Evolutionary conservation across 2,113 vertebrate genomes (phyloP).

Genomic region (Centrocercus urophasianus): DNA sequence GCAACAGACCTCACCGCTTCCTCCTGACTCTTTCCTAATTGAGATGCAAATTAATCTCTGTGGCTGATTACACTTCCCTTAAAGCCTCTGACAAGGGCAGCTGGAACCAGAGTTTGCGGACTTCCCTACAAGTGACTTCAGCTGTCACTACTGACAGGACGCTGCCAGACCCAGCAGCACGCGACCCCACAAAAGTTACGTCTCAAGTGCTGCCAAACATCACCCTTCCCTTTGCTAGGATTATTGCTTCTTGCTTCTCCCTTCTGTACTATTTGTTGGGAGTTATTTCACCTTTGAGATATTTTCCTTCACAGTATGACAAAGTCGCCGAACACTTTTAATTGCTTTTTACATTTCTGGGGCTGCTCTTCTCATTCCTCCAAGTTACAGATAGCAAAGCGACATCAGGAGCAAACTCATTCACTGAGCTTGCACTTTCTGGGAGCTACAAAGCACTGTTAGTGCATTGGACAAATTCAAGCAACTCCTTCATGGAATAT

Average conservation of each 20-base stretch:
- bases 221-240: neutral
- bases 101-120: constrained; percentile 90
- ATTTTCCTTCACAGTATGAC: neutral
- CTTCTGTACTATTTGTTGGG: neutral
- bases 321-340: neutral
- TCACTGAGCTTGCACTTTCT: fast-evolving
- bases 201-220: neutral
- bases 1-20: constrained; percentile 81
- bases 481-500: neutral
- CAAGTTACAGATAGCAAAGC: fast-evolving
- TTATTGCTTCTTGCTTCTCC: neutral
- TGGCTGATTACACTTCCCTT: constrained; percentile 94
- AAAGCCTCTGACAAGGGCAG: constrained; percentile 94
- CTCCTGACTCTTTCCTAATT: constrained; percentile 87
- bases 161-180: constrained; percentile 29
- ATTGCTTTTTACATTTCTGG: neutral
- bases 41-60: constrained; percentile 97
- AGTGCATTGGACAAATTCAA: fast-evolving
- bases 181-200: neutral
- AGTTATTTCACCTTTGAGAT: neutral
- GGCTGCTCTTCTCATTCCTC: neutral
- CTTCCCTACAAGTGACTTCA: constrained; percentile 86
- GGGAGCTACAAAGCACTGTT: neutral
- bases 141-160: constrained; percentile 75
- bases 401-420: neutral